Conservation (phyloP, 2,113 vertebrate species). For the Sula dactylatra region DNA sequence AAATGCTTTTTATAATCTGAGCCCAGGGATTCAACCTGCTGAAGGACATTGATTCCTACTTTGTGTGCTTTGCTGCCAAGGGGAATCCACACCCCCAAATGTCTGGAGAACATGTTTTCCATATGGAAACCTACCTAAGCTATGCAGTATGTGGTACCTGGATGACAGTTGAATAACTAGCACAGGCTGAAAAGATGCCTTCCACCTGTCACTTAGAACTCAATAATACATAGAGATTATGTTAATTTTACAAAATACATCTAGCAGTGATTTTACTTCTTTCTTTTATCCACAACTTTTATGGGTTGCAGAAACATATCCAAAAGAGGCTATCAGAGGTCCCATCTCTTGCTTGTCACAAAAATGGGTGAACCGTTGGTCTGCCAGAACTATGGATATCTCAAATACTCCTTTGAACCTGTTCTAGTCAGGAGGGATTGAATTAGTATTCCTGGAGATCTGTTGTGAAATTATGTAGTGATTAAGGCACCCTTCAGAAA, state of each 20-base stretch:
- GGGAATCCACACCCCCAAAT: not conserved
- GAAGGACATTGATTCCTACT: not conserved
- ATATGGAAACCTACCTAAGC: fast-evolving
- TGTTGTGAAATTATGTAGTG: not conserved
- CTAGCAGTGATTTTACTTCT: not conserved
- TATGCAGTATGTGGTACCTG: not conserved
- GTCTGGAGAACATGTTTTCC: not conserved
- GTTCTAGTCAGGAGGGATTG: not conserved
- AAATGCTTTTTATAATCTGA: not conserved
- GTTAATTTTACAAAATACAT: not conserved
- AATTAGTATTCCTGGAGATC: not conserved
- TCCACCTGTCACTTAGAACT: not conserved
- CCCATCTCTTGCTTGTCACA: not conserved
- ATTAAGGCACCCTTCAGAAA: not conserved
- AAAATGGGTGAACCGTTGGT: not conserved
- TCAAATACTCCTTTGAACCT: not conserved
- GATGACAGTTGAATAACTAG: not conserved
- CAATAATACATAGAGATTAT: not conserved
- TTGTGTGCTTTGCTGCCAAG: not conserved
- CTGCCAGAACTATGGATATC: not conserved
- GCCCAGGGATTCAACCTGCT: not conserved
- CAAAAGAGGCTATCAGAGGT: not conserved
- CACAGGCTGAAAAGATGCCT: not conserved
- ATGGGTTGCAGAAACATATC: not conserved
- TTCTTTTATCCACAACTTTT: not conserved